Evolutionary conservation across 2,113 vertebrate species (phyloP).

Genomic region (Brachypteracias leptosomus): DNA sequence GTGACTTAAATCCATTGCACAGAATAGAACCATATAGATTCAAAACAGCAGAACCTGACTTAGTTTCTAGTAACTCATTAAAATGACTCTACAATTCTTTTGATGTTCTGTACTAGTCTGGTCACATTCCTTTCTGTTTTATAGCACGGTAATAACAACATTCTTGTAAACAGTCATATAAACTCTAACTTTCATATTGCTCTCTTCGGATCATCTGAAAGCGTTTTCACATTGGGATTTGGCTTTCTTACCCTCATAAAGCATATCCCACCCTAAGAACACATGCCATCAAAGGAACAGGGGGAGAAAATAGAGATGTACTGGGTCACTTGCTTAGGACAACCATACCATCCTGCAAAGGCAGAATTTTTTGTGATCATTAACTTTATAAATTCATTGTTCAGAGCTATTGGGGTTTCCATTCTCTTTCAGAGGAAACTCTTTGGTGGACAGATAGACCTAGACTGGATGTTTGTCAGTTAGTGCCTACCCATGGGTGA

Average conservation of each 20-base stretch:
- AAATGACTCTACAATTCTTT: conserved; percentile 61
- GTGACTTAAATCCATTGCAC: conserved; percentile 51
- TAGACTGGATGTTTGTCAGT: neutral
- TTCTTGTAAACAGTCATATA: conserved; percentile 69
- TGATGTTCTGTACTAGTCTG: conserved; percentile 61
- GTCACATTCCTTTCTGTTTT: conserved; percentile 67
- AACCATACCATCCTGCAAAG: neutral
- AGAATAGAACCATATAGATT: conserved; percentile 11
- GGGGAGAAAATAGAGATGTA: neutral
- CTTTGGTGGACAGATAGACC: neutral
- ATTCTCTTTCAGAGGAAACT: neutral
- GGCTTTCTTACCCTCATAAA: conserved; percentile 3
- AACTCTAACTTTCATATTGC: conserved; percentile 53
- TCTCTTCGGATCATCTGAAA: conserved; percentile 30
- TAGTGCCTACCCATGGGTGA: neutral
- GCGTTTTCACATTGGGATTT: conserved; percentile 33
- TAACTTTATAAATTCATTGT: neutral
- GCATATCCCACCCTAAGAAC: neutral
- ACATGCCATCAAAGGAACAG: neutral
- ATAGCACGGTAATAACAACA: conserved; percentile 60
- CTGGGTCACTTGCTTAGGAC: neutral
- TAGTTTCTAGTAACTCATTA: conserved; percentile 66
- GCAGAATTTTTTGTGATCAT: neutral
- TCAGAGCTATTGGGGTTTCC: neutral
- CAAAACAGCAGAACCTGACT: conserved; percentile 51